Evolutionary conservation across 2,113 vertebrate genomes (phyloP).

Genomic region (Indicator indicator): DNA sequence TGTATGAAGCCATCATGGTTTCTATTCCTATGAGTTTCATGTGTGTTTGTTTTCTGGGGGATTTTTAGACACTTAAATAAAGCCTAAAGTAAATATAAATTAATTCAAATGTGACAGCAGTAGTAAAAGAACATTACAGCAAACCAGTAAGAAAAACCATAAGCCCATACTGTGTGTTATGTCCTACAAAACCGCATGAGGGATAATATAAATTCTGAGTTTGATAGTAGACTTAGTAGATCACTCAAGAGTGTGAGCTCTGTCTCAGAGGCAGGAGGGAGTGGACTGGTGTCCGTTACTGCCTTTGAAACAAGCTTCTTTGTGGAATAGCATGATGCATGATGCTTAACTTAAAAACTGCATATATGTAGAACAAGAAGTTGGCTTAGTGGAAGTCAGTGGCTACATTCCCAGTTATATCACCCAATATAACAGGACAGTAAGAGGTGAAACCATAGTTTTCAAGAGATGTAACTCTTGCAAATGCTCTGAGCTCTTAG

Average conservation of each 20-base stretch:
- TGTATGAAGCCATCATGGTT: neutral
- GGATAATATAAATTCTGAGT: neutral
- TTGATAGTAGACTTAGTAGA: neutral
- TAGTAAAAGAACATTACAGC: neutral
- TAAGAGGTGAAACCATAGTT: neutral
- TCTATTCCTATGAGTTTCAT: neutral
- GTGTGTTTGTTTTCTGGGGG: neutral
- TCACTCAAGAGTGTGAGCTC: neutral
- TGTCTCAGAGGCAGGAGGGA: neutral
- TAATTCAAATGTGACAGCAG: neutral
- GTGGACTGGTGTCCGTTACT: too few species aligned
- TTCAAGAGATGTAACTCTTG: neutral
- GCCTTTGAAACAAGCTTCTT: neutral
- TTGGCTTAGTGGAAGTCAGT: neutral
- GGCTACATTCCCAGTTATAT: neutral
- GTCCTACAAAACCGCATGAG: neutral
- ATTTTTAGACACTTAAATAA: neutral
- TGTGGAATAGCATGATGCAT: neutral
- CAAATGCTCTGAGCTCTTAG: neutral
- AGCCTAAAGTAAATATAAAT: neutral
- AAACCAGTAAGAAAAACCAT: neutral
- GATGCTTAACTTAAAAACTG: neutral
- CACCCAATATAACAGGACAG: too few species aligned
- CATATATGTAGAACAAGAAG: neutral
- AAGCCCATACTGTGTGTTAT: neutral